Conservation (phyloP, 2,113 vertebrate genomes). For the Larimichthys crocea region DNA sequence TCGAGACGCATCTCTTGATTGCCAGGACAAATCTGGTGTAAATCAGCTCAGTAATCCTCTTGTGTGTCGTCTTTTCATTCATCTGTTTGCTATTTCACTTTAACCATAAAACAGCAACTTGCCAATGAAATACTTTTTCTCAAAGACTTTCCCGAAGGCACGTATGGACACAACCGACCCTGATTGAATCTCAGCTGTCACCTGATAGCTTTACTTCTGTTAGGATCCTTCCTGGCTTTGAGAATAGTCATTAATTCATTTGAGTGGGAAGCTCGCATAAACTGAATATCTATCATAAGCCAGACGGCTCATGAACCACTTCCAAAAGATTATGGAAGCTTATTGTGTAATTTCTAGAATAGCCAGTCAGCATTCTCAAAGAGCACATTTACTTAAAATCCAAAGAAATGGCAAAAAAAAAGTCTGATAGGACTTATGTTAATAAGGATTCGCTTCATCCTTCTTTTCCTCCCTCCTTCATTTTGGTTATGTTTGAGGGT, state of each 20-base stretch:
- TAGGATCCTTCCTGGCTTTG: slow-evolving; percentile 32
- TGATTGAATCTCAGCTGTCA: slow-evolving; percentile 16
- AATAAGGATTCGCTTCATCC: not conserved
- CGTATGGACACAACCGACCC: not conserved
- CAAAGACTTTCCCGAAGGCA: not conserved
- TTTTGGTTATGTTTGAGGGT: slow-evolving; percentile 16
- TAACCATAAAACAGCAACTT: slow-evolving; percentile 33
- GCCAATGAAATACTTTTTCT: slow-evolving; percentile 32
- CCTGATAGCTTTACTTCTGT: slow-evolving; percentile 44
- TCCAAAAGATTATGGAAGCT: slow-evolving; percentile 50
- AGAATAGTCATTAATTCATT: slow-evolving; percentile 35
- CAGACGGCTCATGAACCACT: not conserved
- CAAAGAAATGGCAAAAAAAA: not conserved
- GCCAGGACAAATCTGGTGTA: slow-evolving; percentile 47
- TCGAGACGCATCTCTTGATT: slow-evolving; percentile 23
- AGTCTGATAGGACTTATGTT: slow-evolving; percentile 9
- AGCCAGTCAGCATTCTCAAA: slow-evolving; percentile 35
- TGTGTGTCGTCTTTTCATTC: slow-evolving; percentile 48
- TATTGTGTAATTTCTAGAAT: slow-evolving; percentile 44
- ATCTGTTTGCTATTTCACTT: slow-evolving; percentile 64
- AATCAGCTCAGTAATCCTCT: slow-evolving; percentile 49
- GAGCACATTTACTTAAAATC: slow-evolving; percentile 4
- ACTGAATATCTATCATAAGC: not conserved
- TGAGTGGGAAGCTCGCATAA: slow-evolving; percentile 28
- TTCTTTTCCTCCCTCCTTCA: not conserved